These are phyloP conservation scores for Hemicrepidius hirtus DNA, from an alignment of 2,888 invertebrate species.

Conservation along the genomic window DNA sequence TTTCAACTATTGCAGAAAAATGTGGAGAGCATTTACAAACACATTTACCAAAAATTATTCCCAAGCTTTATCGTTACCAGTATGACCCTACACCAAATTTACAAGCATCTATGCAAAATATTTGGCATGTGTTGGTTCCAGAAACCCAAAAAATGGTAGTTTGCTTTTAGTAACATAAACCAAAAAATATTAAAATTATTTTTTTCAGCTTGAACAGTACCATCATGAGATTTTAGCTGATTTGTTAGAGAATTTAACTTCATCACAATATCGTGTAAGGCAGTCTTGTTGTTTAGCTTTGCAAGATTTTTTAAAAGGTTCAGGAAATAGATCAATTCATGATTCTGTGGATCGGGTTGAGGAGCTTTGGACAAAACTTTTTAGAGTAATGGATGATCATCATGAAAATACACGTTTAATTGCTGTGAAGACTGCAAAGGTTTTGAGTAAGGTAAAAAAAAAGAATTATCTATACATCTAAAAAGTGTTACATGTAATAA, in stretches of 20 bases:
- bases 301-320: conserved; percentile 86
- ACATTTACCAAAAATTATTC: conserved; percentile 89
- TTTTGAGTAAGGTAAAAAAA: conserved; percentile 81
- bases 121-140: conserved; percentile 93
- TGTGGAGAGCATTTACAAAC: conserved; percentile 89
- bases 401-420: conserved; percentile 89
- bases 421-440: conserved; percentile 82
- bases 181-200: too few species aligned
- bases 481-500: neutral
- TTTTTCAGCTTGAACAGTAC: conserved; percentile 85
- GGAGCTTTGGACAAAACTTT: conserved; percentile 87
- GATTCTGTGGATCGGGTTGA: conserved; percentile 71
- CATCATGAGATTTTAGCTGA: conserved; percentile 88
- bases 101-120: conserved; percentile 94
- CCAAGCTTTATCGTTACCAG: conserved; percentile 91
- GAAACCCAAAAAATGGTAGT: conserved; percentile 87
- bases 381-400: conserved; percentile 95
- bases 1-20: conserved; percentile 88
- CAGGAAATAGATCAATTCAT: conserved; percentile 69
- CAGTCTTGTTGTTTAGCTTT: conserved; percentile 94
- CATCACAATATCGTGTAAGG: conserved; percentile 90
- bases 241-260: conserved; percentile 86
- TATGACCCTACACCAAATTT: conserved; percentile 95
- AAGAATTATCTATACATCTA: neutral
- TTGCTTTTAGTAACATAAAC: neutral